Conservation (phyloP, 2,797 vertebrate species). For the Neoniphon sammara region DNA sequence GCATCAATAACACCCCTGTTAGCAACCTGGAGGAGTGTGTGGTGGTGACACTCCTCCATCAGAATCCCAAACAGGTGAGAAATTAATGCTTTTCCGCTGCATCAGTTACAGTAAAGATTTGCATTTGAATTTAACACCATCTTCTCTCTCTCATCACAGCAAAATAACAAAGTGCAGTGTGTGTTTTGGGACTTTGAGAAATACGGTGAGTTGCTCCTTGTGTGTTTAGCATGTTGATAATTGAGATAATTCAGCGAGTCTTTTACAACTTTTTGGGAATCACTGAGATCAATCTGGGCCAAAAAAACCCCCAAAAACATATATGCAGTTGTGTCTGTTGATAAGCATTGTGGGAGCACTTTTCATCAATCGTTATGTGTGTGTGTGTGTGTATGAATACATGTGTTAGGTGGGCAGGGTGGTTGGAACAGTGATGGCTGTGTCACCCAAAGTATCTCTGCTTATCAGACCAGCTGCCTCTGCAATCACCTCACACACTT, state of each 20-base stretch:
- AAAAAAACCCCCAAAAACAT: background rate
- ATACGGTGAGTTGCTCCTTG: slow-evolving; percentile 80
- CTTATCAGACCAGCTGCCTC: slow-evolving; percentile 87
- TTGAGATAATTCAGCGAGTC: background rate
- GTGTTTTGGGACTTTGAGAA: slow-evolving; percentile 89
- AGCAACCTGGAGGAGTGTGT: slow-evolving; percentile 84
- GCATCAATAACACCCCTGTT: slow-evolving; percentile 80
- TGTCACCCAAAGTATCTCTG: slow-evolving; percentile 75
- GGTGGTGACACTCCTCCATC: slow-evolving; percentile 84
- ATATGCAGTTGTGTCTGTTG: slow-evolving; percentile 2
- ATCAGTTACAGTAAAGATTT: background rate
- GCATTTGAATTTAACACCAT: background rate
- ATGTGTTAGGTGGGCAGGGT: slow-evolving; percentile 84
- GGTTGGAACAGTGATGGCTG: slow-evolving; percentile 90
- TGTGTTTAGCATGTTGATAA: slow-evolving; percentile 9
- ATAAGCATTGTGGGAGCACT: slow-evolving; percentile 15
- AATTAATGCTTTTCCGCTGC: background rate
- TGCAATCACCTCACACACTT: slow-evolving; percentile 96
- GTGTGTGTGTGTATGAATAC: slow-evolving; percentile 43
- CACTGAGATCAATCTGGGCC: background rate
- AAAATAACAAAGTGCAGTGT: slow-evolving; percentile 75
- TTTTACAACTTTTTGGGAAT: background rate
- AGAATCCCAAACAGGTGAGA: slow-evolving; percentile 69
- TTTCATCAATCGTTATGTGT: slow-evolving; percentile 18
- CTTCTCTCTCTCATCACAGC: slow-evolving; percentile 67